These are phyloP conservation scores for Hoplostethus mediterraneus DNA, from an alignment of 2,797 vertebrate species.

Conservation along the genomic window DNA sequence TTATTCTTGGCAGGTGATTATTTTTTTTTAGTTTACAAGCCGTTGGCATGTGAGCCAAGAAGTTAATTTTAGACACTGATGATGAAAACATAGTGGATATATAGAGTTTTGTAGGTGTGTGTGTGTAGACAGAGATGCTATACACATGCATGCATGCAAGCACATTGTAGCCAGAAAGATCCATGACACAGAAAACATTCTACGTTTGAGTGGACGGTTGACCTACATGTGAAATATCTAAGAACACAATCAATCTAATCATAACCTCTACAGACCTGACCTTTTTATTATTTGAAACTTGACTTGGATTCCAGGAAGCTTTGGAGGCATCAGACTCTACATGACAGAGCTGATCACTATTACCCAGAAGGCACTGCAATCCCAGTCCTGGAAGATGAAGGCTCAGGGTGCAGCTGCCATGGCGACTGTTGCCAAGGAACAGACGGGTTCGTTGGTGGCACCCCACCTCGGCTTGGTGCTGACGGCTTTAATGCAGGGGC, in stretches of 20 bases:
- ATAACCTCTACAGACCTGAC: no score
- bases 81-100: no score
- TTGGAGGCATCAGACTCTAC: conserved; percentile 96
- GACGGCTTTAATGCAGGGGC: conserved; percentile 90
- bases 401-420: conserved; percentile 96
- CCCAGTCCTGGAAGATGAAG: conserved; percentile 99
- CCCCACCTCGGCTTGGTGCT: conserved; percentile 95
- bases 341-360: conserved; percentile 95
- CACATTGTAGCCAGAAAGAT: background rate
- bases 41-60: no score
- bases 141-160: background rate
- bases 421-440: conserved; percentile 95
- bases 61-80: no score
- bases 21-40: no score
- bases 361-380: conserved; percentile 95
- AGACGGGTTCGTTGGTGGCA: conserved; percentile 91
- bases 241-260: no score
- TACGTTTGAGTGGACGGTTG: no score
- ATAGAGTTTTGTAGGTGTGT: background rate
- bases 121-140: no score
- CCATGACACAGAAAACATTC: background rate
- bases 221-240: no score
- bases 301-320: conserved; percentile 86
- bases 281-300: background rate
- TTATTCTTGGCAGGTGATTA: no score